Evolutionary conservation across 1,140 invertebrate species (phyloP).

Genomic region (Drosophila subobscura): DNA sequence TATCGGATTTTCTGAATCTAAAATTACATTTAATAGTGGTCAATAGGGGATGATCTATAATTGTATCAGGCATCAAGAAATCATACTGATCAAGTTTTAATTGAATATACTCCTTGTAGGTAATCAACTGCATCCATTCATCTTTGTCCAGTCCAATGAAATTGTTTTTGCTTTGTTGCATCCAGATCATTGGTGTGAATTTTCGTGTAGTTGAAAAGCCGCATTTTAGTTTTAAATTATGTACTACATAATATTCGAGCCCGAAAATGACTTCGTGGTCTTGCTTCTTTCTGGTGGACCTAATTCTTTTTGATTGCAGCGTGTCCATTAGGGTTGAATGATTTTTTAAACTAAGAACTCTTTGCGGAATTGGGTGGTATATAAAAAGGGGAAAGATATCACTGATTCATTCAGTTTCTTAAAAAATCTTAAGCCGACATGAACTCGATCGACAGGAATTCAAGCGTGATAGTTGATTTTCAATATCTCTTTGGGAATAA

Average conservation of each 20-base stretch:
- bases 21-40: background rate
- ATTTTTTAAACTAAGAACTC: background rate
- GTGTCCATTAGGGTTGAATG: background rate
- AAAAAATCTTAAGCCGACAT: too few relatives aligned
- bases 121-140: too few relatives aligned
- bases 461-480: background rate
- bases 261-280: slow-evolving; percentile 1
- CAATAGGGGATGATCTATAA: background rate
- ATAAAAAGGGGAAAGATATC: too few relatives aligned
- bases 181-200: too few relatives aligned
- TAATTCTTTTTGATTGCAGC: background rate
- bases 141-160: too few relatives aligned
- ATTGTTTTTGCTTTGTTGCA: too few relatives aligned
- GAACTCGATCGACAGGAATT: too few relatives aligned
- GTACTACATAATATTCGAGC: background rate
- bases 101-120: slow-evolving; percentile 1
- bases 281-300: background rate
- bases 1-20: background rate
- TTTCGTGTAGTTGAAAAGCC: too few relatives aligned
- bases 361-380: too few relatives aligned
- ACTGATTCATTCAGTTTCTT: too few relatives aligned
- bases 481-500: background rate
- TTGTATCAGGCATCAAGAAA: background rate
- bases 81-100: slow-evolving; percentile 1
- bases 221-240: too few relatives aligned